Evolutionary conservation across 2,113 vertebrate species (phyloP), one percentile per base, ranked within the genome.

Genomic region (Microtus montanus): DNA sequence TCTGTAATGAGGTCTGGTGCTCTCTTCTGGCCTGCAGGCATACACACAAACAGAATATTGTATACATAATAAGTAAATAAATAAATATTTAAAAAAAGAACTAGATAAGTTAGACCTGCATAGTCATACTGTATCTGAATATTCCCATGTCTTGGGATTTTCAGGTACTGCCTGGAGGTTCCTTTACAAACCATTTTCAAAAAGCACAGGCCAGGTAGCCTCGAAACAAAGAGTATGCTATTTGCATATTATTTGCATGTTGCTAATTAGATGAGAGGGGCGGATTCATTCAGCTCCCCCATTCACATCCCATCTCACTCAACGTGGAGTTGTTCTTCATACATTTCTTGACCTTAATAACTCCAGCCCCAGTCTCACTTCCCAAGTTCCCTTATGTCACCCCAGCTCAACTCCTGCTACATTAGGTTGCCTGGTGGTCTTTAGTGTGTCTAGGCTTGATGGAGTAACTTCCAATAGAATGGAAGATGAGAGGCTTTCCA

Each of bases 181-280:
- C 54, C 80, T 96, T 89, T 87, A 44, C 75, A 96, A 71, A 74
- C 73, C 28, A 88, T 63, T 89, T 96, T 89, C 79, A 88, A 95
- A 98, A 96, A 91, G 47, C 75, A 93, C 52, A 87, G 73, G 82
- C 64, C 92, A 41, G 89, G 78, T 89, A 86, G 93, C 92, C 90
- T 98, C 61, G 44, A 92, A 95, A 97, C 96, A 94, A 97, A 97
- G 94, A 95, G 28, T 30, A 22, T 52, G 6, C 35, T 24, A 93
- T 96, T 97, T 97, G 92, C 96, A 98, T 98, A 89, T 94, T 89
- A 92, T 97, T 97, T 97, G 89, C 94, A 97, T 95, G 78, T 20
- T 92, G 93, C 88, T 97, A 97, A 97, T 96, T 96, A 96, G 92
- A 97, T 83, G 61, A 95, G 68, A 84, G 41, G 41, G 47, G 86